Evolutionary conservation across 2,113 vertebrate genomes (phyloP), one percentile per base, ranked within the genome.

Genomic region (Theristicus caerulescens): DNA sequence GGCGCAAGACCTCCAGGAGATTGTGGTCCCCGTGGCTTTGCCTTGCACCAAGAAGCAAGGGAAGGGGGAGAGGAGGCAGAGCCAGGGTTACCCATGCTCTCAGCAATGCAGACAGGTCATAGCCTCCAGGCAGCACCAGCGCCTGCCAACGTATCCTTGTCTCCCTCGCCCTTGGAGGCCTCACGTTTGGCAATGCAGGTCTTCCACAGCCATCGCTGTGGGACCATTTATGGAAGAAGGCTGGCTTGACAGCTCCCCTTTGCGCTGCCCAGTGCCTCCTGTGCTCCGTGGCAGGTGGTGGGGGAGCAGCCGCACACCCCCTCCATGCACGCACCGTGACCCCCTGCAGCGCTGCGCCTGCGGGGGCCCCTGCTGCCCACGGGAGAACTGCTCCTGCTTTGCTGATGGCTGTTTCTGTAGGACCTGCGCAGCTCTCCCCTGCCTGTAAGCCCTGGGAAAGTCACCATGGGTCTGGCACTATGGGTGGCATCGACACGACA

Each of bases 201-300:
- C 17, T 79, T 62, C 57, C 25, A 32, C 44, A 55, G 82, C n/a
- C 52, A 10, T 44, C 2, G 0, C 18, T 44, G 52, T 29, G 58
- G 54, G 40, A 22, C 5, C 5, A 6, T 86, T 73, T 52, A 27
- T 21, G 34, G 42, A 79, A 51, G 32, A 70, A 78, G 31, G 42
- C 6, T 31, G 49, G 15, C n/a, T 58, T 57, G 34, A 18, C 0
- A 7, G 59, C 10, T 59, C 20, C 21, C 4, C 9, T 83, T 40
- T 49, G 36, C 1, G 0, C 12, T 27, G 27, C 62, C 19, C 0
- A 0, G 27, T 88, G 27, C 34, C 34, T 57, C 15, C 44, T 24
- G 40, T 7, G 15, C 64, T 46, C 16, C 2, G 3, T n/a, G 66
- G 52, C 62, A 52, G 0, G 0, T 24, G 40, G 19, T 24, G 20